Conservation (phyloP, 2,113 vertebrate species). For the Sturnus vulgaris region DNA sequence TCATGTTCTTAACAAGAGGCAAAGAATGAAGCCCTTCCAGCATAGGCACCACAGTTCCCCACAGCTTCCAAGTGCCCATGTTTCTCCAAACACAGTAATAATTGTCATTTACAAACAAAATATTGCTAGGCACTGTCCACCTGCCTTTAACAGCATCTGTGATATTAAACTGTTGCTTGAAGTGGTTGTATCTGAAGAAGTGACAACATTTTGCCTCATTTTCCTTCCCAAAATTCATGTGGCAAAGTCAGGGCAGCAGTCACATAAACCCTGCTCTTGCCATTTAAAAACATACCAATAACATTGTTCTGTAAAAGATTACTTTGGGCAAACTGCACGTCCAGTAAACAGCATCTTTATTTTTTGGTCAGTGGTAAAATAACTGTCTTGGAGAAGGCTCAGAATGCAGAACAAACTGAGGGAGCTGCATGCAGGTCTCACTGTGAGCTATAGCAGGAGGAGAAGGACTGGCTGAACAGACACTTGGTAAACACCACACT, state of each 20-base stretch:
- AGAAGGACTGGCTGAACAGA: neutral
- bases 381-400: neutral
- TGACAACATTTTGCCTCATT: neutral
- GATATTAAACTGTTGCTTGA: neutral
- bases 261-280: neutral
- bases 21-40: neutral
- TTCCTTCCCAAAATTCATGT: neutral
- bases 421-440: neutral
- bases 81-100: neutral
- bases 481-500: neutral
- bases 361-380: neutral
- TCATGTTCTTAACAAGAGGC: neutral
- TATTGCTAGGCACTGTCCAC: neutral
- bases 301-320: neutral
- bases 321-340: neutral
- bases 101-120: neutral
- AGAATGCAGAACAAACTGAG: neutral
- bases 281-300: neutral
- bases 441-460: neutral
- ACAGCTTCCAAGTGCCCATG: fast-evolving
- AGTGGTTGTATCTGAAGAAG: neutral
- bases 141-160: neutral
- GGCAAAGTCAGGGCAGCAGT: neutral
- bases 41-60: neutral
- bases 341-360: neutral